phyloP scores from a whole-genome alignment of 2,113 vertebrate species.

The Aleadryas rufinucha region DNA sequence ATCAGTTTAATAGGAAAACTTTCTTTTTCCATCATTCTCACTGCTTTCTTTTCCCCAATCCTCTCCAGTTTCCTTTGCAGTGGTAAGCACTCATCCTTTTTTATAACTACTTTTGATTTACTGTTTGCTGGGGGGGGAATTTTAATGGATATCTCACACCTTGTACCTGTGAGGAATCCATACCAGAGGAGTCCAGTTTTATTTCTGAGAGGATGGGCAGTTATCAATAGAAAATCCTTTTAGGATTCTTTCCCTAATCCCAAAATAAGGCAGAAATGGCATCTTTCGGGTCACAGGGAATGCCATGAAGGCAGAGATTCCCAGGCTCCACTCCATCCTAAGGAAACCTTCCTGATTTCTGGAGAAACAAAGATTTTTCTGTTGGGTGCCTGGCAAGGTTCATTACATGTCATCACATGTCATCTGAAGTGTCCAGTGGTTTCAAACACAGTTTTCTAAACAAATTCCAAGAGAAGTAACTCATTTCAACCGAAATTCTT shows the following conservation, averaged over 20 bases:
- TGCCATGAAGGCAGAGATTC: not conserved
- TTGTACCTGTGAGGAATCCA: not conserved
- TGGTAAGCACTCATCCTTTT: not conserved
- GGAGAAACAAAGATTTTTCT: not conserved
- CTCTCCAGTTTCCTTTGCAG: not conserved
- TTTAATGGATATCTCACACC: not conserved
- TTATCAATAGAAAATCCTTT: not conserved
- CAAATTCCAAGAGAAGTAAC: not conserved
- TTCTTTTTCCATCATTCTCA: constrained; percentile 7
- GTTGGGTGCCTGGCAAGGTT: not conserved
- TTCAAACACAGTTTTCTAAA: not conserved
- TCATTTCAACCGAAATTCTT: not conserved
- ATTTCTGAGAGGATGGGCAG: not conserved
- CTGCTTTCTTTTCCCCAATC: not conserved
- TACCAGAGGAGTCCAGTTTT: not conserved
- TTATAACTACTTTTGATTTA: not conserved
- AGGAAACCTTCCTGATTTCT: not conserved
- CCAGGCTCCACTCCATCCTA: not conserved
- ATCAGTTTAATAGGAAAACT: not conserved
- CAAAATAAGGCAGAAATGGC: not conserved
- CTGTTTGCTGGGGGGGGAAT: not conserved
- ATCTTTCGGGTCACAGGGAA: not conserved
- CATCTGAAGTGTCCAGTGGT: not conserved
- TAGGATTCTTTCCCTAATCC: not conserved
- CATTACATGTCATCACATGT: not conserved